phyloP scores from a whole-genome alignment of 2,797 vertebrate genomes.

The Poecilia gillii region DNA sequence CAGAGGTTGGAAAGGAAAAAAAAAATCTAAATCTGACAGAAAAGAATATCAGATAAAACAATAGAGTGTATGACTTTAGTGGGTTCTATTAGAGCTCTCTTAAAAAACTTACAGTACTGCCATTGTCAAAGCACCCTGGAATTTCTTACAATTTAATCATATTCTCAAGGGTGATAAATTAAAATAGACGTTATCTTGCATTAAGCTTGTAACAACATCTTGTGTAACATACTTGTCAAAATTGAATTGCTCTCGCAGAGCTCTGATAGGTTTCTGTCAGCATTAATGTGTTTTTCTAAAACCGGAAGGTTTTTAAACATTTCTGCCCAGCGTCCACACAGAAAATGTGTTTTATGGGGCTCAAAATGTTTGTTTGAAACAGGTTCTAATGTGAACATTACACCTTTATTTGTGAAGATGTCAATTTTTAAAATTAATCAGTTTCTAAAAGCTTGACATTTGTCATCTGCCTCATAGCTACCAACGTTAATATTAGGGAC shows the following conservation, averaged over 20 bases:
- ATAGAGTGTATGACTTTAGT: not conserved
- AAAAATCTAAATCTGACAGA: constrained; percentile 5
- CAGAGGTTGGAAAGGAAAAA: constrained; percentile 9
- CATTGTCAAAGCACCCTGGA: not conserved
- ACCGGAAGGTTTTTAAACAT: too few species aligned
- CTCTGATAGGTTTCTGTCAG: not conserved
- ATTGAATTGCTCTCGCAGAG: not conserved
- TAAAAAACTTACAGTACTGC: not conserved
- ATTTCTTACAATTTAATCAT: not conserved
- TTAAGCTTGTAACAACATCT: not conserved
- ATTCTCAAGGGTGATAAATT: not conserved
- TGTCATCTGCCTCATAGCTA: not conserved
- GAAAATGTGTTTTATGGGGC: too few species aligned
- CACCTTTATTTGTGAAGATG: not conserved
- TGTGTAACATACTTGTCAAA: not conserved
- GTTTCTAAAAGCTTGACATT: too few species aligned
- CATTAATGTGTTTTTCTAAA: too few species aligned
- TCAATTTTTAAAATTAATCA: too few species aligned
- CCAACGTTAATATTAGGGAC: too few species aligned
- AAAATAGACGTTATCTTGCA: not conserved
- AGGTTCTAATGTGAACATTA: too few species aligned
- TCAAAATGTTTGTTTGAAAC: not conserved
- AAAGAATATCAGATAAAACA: not conserved
- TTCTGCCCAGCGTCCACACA: too few species aligned
- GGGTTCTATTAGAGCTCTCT: not conserved